Evolutionary conservation across 1,140 invertebrate genomes (phyloP), one percentile per base, ranked within the genome.

Genomic region (Drosophila lacertosa): DNA sequence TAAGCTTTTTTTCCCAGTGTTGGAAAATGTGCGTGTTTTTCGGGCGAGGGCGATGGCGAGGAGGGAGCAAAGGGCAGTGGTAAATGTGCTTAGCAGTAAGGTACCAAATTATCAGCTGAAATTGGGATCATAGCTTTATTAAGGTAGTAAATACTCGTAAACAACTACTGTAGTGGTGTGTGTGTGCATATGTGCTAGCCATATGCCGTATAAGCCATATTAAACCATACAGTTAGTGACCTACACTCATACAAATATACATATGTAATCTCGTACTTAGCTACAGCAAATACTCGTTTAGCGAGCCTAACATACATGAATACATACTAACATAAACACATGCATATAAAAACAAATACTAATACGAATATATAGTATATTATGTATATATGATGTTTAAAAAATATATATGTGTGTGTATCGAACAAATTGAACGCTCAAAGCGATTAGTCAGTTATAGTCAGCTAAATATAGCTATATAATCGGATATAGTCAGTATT

Each of bases 111-210:
- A 91, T 91, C 90, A 91, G 90, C 90, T 91, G 90, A 91, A 89
- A 91, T 91, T 91, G 90, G 90, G 90, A 91, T 90, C 90, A 91
- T 91, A 91, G 90, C 90, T 91, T 91, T 91, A 91, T 91, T 90
- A 91, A 91, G 90, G 84, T 91, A 91, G 90, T 90, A 78, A 70
- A 89, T 88, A 86, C 86, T 75, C 63, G 66, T 84, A 84, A 76
- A 26, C 40, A 69, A 60, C 60, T 59, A 71, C 68, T 71, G 63
- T 59, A 70, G 40, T 66, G 60, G 37, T 47, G 32, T 55, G 54
- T 55, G 54, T 40, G 22, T 20, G 65, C 45, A 20, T 54, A 18
- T 45, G 20, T 29, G n/a, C 13, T 57, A 66, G 42, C 54, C 9
- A 29, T 20, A 44, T 44, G 63, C 33, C 63, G 44, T 42, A 20